Evolutionary conservation across 2,888 invertebrate genomes (phyloP).

Genomic region (Diarsia dahlii): DNA sequence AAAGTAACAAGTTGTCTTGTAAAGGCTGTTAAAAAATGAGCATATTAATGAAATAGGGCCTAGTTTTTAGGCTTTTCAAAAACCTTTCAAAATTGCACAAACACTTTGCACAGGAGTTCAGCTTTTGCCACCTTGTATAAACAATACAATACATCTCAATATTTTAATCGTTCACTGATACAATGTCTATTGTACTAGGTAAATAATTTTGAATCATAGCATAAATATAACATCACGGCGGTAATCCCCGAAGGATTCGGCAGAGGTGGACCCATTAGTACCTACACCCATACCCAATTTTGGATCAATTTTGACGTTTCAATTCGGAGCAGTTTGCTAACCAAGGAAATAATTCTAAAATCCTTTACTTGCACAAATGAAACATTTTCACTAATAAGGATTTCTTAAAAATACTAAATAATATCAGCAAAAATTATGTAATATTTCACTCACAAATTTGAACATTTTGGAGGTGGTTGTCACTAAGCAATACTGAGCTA

Average conservation of each 20-base stretch:
- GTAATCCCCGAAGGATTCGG: no score
- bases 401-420: not conserved
- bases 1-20: not conserved
- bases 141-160: not conserved
- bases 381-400: not conserved
- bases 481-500: constrained; percentile 60
- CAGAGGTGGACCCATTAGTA: no score
- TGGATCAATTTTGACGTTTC: not conserved
- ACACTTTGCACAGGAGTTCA: not conserved
- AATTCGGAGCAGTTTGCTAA: not conserved
- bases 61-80: not conserved
- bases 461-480: constrained; percentile 76
- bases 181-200: not conserved
- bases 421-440: not conserved
- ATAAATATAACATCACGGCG: no score
- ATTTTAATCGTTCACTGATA: not conserved
- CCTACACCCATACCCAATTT: not conserved
- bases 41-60: not conserved
- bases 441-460: constrained; percentile 84
- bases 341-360: not conserved
- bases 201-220: not conserved
- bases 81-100: not conserved
- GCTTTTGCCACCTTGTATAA: not conserved
- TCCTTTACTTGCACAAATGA: not conserved
- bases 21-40: not conserved